Evolutionary conservation across 1,140 invertebrate species (phyloP).

Genomic region (Diorhabda elongata): DNA sequence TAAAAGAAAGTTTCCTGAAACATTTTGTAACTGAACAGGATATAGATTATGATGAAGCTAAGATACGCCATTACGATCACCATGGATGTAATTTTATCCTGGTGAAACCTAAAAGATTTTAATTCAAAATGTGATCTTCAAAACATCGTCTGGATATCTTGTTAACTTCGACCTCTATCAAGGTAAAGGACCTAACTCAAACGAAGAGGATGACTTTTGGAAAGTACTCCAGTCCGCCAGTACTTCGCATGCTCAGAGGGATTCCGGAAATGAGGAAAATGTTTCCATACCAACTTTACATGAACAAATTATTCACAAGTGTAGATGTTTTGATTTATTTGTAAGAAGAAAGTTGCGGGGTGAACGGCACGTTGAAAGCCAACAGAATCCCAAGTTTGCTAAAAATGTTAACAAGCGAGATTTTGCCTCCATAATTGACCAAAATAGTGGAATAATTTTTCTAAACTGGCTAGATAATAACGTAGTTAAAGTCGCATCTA

Average conservation of each 20-base stretch:
- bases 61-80: background rate
- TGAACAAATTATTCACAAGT: conserved; percentile 6
- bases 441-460: too few relatives aligned
- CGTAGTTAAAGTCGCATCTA: too few relatives aligned
- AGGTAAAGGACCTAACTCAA: conserved; percentile 25
- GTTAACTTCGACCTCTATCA: conserved; percentile 39
- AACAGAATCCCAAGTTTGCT: background rate
- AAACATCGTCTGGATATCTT: conserved; percentile 18
- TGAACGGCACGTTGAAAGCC: background rate
- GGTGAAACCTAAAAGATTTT: conserved; percentile 12
- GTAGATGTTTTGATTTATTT: background rate
- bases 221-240: conserved; percentile 4
- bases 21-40: background rate
- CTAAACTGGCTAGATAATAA: too few relatives aligned
- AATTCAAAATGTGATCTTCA: conserved; percentile 30
- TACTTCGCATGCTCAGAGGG: conserved; percentile 3
- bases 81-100: background rate
- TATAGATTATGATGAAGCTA: background rate
- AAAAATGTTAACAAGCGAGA: too few relatives aligned
- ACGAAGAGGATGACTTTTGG: conserved; percentile 23
- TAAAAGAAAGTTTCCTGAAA: background rate
- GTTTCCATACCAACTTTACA: conserved; percentile 8
- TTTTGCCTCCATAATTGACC: too few relatives aligned
- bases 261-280: conserved; percentile 5
- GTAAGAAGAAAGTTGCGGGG: background rate